Percentiles rank a stretch among this genome's conserved stretches.
These are phyloP conservation scores for Venturia canescens DNA, from an alignment of 1,140 invertebrate species.

Conservation along the genomic window DNA sequence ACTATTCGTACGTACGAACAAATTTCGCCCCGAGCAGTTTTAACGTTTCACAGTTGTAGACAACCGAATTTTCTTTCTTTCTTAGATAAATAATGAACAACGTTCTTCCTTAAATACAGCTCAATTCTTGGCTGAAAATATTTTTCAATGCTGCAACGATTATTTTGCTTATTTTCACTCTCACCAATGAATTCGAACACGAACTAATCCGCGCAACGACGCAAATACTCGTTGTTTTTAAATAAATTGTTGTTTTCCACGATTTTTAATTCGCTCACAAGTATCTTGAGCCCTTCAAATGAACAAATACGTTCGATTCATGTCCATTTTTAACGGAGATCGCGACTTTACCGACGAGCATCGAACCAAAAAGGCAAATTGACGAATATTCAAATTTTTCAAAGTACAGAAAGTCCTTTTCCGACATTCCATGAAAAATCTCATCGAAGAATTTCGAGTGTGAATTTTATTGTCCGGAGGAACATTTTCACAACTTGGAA, in stretches of 20 bases:
- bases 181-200: too few species aligned
- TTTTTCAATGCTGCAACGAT: too few species aligned
- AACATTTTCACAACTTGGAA: neutral
- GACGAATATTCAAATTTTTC: neutral
- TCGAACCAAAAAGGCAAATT: neutral
- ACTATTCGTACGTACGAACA: slow-evolving; percentile 39
- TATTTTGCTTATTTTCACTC: too few species aligned
- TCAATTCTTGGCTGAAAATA: too few species aligned
- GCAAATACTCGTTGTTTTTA: too few species aligned
- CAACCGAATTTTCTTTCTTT: slow-evolving; percentile 45
- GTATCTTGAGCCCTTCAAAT: neutral
- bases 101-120: neutral
- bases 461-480: neutral
- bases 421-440: neutral
- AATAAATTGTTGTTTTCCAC: neutral
- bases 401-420: neutral
- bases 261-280: neutral
- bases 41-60: slow-evolving; percentile 28
- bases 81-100: slow-evolving; percentile 9
- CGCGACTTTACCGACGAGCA: neutral
- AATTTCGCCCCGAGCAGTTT: slow-evolving; percentile 25
- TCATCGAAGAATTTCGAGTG: too few species aligned
- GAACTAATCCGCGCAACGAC: too few species aligned
- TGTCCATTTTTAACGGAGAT: neutral
- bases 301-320: neutral